A percentile compares a stretch with the other conserved stretches of the same genome.
These are phyloP conservation scores for Raja brachyura DNA, from an alignment of 2,113 vertebrate genomes.

Conservation along the genomic window DNA sequence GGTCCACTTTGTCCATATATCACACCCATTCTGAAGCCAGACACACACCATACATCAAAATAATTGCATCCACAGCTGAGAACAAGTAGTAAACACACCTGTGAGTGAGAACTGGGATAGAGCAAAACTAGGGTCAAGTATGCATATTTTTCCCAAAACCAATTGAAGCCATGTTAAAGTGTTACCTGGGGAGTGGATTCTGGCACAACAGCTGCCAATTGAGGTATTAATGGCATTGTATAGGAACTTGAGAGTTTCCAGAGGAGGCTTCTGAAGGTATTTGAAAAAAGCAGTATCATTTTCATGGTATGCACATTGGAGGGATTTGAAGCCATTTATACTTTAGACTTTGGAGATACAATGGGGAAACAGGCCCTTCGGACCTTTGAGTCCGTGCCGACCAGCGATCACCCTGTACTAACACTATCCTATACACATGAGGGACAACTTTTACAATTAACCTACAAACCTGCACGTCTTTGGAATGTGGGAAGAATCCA, in stretches of 20 bases:
- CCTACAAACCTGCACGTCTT: no score
- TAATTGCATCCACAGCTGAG: neutral
- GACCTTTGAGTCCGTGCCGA: no score
- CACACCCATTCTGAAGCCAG: neutral
- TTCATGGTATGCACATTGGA: neutral
- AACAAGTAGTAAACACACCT: neutral
- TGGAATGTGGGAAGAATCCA: no score
- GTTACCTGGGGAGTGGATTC: neutral
- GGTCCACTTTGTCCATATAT: neutral
- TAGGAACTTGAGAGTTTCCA: neutral
- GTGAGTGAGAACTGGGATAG: neutral
- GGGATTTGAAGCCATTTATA: neutral
- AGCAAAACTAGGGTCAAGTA: neutral
- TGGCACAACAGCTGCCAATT: neutral
- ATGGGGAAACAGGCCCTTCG: no score
- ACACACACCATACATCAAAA: neutral
- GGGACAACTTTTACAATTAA: no score
- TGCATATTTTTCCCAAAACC: neutral
- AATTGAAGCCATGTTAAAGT: neutral
- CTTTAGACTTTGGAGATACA: no score
- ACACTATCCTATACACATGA: no score
- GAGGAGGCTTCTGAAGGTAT: neutral
- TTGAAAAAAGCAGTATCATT: neutral
- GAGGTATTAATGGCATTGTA: neutral
- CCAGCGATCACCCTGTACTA: no score